phyloP scores from a whole-genome alignment of 2,113 vertebrate genomes.

The Osmerus mordax region DNA sequence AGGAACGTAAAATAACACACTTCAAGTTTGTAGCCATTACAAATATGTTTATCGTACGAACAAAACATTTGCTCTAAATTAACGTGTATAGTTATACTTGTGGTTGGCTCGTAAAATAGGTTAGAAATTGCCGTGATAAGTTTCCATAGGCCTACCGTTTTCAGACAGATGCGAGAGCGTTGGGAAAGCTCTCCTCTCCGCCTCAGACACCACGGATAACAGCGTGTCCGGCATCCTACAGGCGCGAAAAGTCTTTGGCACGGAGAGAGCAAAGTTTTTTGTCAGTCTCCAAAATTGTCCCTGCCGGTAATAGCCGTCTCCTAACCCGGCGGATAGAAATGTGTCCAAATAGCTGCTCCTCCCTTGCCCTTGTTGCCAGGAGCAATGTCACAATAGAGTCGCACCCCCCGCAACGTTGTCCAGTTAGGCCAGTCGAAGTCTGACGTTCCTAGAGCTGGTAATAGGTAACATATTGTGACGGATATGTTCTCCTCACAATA shows the following conservation, averaged over 20 bases:
- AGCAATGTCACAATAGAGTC: no score
- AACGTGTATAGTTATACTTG: neutral
- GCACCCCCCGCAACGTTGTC: no score
- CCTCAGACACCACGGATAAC: conserved; percentile 31
- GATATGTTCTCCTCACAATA: no score
- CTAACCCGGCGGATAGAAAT: no score
- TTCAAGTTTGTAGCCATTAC: neutral
- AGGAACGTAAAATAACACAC: neutral
- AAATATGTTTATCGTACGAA: neutral
- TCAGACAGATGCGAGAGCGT: conserved; percentile 50
- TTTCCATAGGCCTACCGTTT: conserved; percentile 35
- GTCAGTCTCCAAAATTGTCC: no score
- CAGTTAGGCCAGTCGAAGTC: no score
- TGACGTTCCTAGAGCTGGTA: no score
- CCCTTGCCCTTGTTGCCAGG: no score
- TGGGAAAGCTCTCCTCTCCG: conserved; percentile 28
- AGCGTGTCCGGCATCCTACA: conserved; percentile 48
- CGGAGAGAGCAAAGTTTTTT: neutral
- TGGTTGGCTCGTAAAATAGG: neutral
- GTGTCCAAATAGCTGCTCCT: no score
- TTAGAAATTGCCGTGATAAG: neutral
- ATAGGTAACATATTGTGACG: no score
- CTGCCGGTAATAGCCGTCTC: no score
- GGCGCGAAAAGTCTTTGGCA: no score
- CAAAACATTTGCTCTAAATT: neutral